Evolutionary conservation across 2,888 invertebrate genomes (phyloP), one percentile per base, ranked within the genome.

Genomic region (Eulithis testata): DNA sequence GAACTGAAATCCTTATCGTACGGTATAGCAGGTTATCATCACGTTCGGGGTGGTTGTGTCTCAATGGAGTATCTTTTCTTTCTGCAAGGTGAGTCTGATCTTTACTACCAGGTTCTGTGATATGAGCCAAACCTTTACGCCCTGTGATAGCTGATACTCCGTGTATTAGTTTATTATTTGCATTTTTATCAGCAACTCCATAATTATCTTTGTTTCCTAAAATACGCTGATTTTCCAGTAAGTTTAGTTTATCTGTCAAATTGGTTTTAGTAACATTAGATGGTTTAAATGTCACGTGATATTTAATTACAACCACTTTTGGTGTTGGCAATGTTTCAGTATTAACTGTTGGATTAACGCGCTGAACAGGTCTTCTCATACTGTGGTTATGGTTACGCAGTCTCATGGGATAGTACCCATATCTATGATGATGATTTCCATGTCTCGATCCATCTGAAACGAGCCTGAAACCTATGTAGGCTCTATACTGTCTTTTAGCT

Each of bases 391-490:
- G 27, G 43, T 59, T 63, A 36, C 49, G 40, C 1, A 47, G 47
- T 36, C 51, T 47, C 21, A 27, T 43, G n/a, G 47, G 59, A 47
- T 60, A 27, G 31, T 59, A 51, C 45, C 63, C 47, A 45, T 53
- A 53, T 57, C 47, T 60, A 50, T 53, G 61, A 11, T 54, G 54
- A 45, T 60, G 64, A 45, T 58, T 62, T 45, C 27, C 53, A 50
- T 62, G 51, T 55, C 58, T 58, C 31, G 55, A 55, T 56, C 27
- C 63, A 63, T 67, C 63, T 67, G 63, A 60, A 63, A 67, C 44
- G 57, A 56, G 45, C 63, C 51, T 64, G 60, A 64, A 67, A 67
- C 63, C 60, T 60, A 67, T 64, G 57, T 54, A 50, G 63, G 60
- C 63, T 60, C 31, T 67, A 67, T 57, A 50, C 21, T 65, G 59